Evolutionary conservation across 1,140 invertebrate genomes (phyloP).

Genomic region (Lucilia cuprina): DNA sequence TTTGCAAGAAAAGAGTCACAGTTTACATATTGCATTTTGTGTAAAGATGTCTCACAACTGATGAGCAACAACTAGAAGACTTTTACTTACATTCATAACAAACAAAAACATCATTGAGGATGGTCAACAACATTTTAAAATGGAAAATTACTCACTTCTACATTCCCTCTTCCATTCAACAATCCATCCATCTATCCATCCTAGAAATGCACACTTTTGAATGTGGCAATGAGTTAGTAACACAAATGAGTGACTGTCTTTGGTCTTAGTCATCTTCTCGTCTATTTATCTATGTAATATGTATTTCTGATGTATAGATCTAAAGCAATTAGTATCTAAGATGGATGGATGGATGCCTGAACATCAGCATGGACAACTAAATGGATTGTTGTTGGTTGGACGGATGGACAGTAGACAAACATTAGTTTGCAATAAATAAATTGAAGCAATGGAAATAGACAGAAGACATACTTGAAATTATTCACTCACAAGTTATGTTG

Average conservation of each 20-base stretch:
- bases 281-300: background rate
- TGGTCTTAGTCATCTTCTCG: background rate
- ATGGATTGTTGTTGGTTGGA: background rate
- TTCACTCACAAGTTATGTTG: background rate
- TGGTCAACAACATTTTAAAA: conserved; percentile 24
- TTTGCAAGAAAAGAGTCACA: background rate
- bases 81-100: conserved; percentile 21
- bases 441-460: conserved; percentile 18
- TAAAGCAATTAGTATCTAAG: conserved; percentile 25
- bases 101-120: conserved; percentile 31
- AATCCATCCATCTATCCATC: background rate
- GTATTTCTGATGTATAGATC: conserved; percentile 10
- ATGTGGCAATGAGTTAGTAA: background rate
- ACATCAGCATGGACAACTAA: conserved; percentile 6
- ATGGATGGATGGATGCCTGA: background rate
- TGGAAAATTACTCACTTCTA: background rate
- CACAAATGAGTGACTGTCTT: background rate
- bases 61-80: background rate
- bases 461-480: background rate
- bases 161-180: background rate
- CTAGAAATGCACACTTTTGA: background rate
- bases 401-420: background rate
- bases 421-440: conserved; percentile 26
- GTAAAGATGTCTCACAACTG: background rate
- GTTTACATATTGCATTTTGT: conserved; percentile 15